Evolutionary conservation across 2,888 invertebrate genomes (phyloP).

Genomic region (Folsomia manolachei): DNA sequence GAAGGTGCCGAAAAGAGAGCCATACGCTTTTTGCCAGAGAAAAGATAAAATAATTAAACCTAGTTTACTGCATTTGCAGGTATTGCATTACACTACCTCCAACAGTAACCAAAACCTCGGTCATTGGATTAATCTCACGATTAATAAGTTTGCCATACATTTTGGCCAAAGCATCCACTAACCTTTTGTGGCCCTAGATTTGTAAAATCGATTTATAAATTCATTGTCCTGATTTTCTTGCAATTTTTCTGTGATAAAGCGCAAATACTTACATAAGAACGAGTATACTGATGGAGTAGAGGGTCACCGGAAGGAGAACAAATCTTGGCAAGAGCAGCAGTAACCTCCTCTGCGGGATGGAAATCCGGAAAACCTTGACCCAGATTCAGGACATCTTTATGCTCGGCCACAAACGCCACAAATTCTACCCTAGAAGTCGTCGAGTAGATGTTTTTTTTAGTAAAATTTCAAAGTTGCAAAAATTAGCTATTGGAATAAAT

Average conservation of each 20-base stretch:
- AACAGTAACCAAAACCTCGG: constrained; percentile 80
- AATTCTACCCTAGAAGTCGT: constrained; percentile 25
- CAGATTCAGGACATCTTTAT: constrained; percentile 21
- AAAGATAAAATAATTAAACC: no score
- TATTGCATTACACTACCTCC: no score
- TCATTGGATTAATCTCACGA: constrained; percentile 72
- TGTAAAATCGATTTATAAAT: no score
- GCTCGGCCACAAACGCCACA: constrained; percentile 26
- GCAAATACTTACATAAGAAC: constrained; percentile 19
- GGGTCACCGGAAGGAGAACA: constrained; percentile 13
- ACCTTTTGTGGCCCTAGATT: constrained; percentile 83
- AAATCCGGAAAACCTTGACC: constrained; percentile 32
- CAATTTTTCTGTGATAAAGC: not conserved
- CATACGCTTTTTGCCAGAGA: no score
- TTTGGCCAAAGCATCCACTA: constrained; percentile 78
- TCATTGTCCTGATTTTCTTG: not conserved
- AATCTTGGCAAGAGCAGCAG: constrained; percentile 21
- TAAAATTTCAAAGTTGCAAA: not conserved
- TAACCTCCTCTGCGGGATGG: constrained; percentile 24
- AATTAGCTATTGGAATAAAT: no score
- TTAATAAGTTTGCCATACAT: constrained; percentile 77
- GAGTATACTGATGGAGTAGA: constrained; percentile 25
- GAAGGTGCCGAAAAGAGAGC: constrained; percentile 81
- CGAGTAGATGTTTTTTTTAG: not conserved
- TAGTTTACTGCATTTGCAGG: no score